Percentiles rank a stretch among this genome's conserved stretches.
These are phyloP conservation scores for Imbricaverruca yamaguchii DNA, from an alignment of 2,888 invertebrate species.

Conservation along the genomic window DNA sequence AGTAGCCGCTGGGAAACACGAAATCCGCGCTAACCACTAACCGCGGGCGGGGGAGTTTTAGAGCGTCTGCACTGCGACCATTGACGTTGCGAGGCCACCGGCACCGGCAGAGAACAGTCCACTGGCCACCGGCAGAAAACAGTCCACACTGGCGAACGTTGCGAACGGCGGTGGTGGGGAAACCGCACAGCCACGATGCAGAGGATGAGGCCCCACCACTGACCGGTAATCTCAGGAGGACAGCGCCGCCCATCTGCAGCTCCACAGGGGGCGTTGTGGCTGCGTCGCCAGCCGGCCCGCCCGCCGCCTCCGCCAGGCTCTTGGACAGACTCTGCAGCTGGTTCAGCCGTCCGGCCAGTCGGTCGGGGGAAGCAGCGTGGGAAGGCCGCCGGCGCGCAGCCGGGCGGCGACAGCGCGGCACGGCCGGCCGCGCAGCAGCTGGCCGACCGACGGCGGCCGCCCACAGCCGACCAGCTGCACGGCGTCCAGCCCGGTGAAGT, in stretches of 20 bases:
- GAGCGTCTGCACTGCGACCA: no score
- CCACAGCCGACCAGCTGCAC: not conserved
- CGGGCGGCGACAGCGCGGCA: not conserved
- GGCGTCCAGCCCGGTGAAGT: constrained; percentile 6
- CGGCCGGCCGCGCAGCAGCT: constrained; percentile 1
- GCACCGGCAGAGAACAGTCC: no score
- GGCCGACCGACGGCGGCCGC: not conserved
- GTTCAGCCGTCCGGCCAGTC: not conserved
- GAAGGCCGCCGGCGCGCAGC: not conserved
- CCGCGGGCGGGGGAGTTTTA: no score
- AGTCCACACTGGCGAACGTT: no score
- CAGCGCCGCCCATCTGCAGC: not conserved
- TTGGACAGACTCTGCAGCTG: not conserved
- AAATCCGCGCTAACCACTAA: no score
- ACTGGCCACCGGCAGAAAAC: no score
- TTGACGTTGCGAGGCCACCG: no score
- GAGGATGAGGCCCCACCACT: no score
- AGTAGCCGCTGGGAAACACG: no score
- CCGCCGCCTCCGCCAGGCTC: not conserved
- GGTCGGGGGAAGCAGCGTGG: not conserved
- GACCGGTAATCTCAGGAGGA: no score
- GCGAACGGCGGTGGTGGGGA: no score
- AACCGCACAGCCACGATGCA: no score
- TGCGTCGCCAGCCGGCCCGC: not conserved
- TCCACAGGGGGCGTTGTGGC: not conserved